Evolutionary conservation across 2,888 invertebrate genomes (phyloP), one percentile per base, ranked within the genome.

Genomic region (Eupeodes latifasciatus): DNA sequence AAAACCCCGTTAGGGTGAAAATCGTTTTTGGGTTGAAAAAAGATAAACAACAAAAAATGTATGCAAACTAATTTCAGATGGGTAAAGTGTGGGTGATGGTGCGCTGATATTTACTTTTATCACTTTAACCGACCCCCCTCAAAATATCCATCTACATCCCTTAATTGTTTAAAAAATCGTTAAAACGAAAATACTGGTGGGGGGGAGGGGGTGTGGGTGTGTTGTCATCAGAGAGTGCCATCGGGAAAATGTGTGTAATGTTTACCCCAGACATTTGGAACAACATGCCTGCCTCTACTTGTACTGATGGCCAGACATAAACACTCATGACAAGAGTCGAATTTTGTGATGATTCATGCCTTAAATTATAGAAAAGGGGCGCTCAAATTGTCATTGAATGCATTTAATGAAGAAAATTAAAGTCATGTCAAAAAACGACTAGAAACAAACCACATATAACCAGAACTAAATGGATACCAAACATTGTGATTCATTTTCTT

Each of bases 1-100:
- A 69, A 55, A 77, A 19, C 9, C 19, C 5, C 61, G 44, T 47
- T 11, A 14, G 79, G 84, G 84, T 72, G 71, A 74, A 78, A 66
- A 82, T 6, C 6, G 27, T 61, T 57, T 74, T 72, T 72, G 57
- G 4, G 36, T 72, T 0, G 16, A 53, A n/a, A 5, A 44, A 7
- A 5, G 5, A 55, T 16, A 16, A 27, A 4, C 27, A 47, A 19
- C 34, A 69, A 62, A 71, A 72, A 84, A 77, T 80, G 80, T 72
- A 84, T 80, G 79, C 77, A 77, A 85, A 81, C 88, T 85, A 84
- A 88, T 88, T 85, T 85, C 62, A 40, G 57, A 79, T 61, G 62
- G 61, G 51, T 51, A 74, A 40, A 44, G 9, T 55, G 76, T 72
- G 47, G 67, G 53, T 64, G 85, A 49, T 40, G 40, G 40, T 40